Evolutionary conservation across 2,113 vertebrate species (phyloP).

Genomic region (Nothobranchius kuhntae): DNA sequence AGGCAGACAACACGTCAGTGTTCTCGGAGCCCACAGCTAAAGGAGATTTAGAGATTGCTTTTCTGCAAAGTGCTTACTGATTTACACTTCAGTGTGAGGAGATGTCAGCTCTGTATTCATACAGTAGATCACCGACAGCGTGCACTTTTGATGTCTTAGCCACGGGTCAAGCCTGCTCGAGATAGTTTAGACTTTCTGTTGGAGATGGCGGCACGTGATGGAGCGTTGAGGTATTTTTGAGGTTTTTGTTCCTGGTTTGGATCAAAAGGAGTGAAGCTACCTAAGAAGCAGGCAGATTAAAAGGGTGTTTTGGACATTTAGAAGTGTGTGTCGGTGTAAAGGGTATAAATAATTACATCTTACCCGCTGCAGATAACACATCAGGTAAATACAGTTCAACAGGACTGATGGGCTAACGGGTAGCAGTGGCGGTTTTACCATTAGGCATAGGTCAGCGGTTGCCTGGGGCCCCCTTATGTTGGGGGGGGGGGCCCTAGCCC

Average conservation of each 20-base stretch:
- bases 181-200: conserved; percentile 30
- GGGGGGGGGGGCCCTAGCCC: no score
- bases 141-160: conserved; percentile 32
- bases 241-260: background rate
- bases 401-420: no score
- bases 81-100: conserved; percentile 23
- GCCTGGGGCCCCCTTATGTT: no score
- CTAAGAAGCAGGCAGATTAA: conserved; percentile 5
- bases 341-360: no score
- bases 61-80: conserved; percentile 16
- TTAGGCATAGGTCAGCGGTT: no score
- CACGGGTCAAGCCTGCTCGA: conserved; percentile 23
- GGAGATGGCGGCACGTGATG: conserved; percentile 20
- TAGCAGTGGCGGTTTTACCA: no score
- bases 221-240: conserved; percentile 5
- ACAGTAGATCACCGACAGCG: conserved; percentile 6
- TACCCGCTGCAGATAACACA: no score
- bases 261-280: background rate
- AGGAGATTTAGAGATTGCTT: conserved; percentile 36
- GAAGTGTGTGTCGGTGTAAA: no score
- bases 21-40: background rate
- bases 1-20: background rate
- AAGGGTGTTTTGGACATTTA: background rate
- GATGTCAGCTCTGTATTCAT: conserved; percentile 31
- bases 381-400: no score